Evolutionary conservation across 2,888 invertebrate genomes (phyloP).

Genomic region (Epiblema foenella): DNA sequence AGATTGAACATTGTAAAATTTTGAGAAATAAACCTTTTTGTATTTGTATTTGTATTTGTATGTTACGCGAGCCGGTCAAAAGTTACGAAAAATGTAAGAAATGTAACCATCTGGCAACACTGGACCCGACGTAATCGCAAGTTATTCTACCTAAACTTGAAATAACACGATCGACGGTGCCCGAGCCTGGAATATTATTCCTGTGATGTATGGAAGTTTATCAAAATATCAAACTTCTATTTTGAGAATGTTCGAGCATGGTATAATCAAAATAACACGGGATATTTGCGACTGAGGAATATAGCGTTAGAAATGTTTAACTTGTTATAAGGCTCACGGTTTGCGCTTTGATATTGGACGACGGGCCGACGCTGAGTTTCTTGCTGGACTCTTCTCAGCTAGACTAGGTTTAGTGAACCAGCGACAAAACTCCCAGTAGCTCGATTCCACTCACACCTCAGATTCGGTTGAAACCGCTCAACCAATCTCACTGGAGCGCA

Average conservation of each 20-base stretch:
- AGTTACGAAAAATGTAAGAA: too few species aligned
- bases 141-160: slow-evolving; percentile 41
- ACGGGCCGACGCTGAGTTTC: not conserved
- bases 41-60: too few species aligned
- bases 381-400: too few species aligned
- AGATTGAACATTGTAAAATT: too few species aligned
- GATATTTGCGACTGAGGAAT: slow-evolving; percentile 32
- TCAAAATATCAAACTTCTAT: slow-evolving; percentile 41
- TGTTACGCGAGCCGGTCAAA: too few species aligned
- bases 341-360: slow-evolving; percentile 1
- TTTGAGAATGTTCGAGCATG: slow-evolving; percentile 12
- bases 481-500: too few species aligned
- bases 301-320: slow-evolving; percentile 27
- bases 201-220: slow-evolving; percentile 43
- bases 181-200: slow-evolving; percentile 32
- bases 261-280: slow-evolving; percentile 38
- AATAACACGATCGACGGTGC: slow-evolving; percentile 43
- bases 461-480: too few species aligned
- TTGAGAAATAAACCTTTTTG: too few species aligned
- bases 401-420: too few species aligned
- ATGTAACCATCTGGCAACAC: too few species aligned
- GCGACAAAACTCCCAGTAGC: too few species aligned
- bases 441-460: too few species aligned
- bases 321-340: slow-evolving; percentile 4
- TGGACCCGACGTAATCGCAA: slow-evolving; percentile 15